Percentiles rank a stretch among this genome's conserved stretches.
phyloP scores from a whole-genome alignment of 2,888 invertebrate genomes.

The Drosophila basisetae region DNA sequence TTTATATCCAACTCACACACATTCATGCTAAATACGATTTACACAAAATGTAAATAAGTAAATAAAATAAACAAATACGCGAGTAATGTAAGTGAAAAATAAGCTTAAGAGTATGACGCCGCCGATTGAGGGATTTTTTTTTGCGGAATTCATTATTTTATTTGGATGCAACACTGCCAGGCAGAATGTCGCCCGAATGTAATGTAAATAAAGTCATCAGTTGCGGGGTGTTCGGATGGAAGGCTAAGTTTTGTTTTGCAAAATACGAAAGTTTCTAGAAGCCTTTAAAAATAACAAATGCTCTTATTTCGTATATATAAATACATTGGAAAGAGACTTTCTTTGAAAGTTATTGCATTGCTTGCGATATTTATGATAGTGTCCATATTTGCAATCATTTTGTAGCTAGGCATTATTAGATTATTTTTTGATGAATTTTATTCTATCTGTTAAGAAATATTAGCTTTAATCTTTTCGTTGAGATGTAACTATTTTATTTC shows the following conservation, averaged over 20 bases:
- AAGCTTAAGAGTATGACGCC: constrained; percentile 35
- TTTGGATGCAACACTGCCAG: constrained; percentile 11
- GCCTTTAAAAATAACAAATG: constrained; percentile 27
- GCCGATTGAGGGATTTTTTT: constrained; percentile 47
- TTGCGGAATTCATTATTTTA: constrained; percentile 37
- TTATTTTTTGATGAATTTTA: neutral
- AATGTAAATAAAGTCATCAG: constrained; percentile 36
- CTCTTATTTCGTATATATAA: constrained; percentile 32
- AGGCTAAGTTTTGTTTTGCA: constrained; percentile 43
- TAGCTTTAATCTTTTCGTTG: neutral
- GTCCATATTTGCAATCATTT: neutral
- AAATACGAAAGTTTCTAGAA: constrained; percentile 62
- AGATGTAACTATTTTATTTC: neutral
- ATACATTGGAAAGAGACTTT: constrained; percentile 28
- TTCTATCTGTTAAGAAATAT: neutral
- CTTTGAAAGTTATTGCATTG: constrained; percentile 31
- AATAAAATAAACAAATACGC: constrained; percentile 53
- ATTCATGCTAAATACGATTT: constrained; percentile 29
- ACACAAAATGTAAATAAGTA: constrained; percentile 27
- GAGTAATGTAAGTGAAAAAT: constrained; percentile 64
- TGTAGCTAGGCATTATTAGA: neutral
- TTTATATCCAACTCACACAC: neutral
- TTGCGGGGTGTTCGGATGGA: constrained; percentile 1
- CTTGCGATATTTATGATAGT: constrained; percentile 25
- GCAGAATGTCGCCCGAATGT: constrained; percentile 17